Evolutionary conservation across 2,113 vertebrate genomes (phyloP), one percentile per base, ranked within the genome.

Genomic region (Anarhynchus alexandrinus): DNA sequence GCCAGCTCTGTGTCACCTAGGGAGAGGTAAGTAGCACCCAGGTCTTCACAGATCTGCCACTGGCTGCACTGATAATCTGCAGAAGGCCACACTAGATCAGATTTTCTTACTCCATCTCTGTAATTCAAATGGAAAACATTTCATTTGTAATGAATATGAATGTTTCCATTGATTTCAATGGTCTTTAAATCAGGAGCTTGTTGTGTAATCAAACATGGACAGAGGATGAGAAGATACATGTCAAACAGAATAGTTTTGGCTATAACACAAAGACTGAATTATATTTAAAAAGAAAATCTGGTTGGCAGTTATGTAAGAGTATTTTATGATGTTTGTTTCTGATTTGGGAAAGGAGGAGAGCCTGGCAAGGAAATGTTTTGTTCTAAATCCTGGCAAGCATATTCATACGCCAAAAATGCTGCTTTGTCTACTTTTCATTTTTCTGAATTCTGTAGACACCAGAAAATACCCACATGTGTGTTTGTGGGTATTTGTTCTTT

Each of bases 241-340:
- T 57, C 74, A 78, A 93, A 71, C 58, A 83, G 71, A 80, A 62
- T 71, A 32, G 26, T 51, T 92, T 84, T 73, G 59, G 59, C 65
- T 86, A 7, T 36, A 81, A 72, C 29, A 81, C 52, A 66, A 77
- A 91, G 32, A 30, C 57, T 55, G 51, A 86, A 80, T 81, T 91
- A 73, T 55, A 59, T 92, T 82, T 74, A 1, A 81, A 92, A 78
- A 85, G 43, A 59, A 82, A 94, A 83, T 78, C 45, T 77, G 42
- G 17, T 69, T 90, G 88, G 71, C 80, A 83, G 20, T 88, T 88
- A 64, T 52, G 20, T 69, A 80, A 76, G 54, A 54, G 26, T 85
- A 5, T 95, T 86, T 93, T 85, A 61, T 85, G 32, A 54, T 90
- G 55, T 73, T 92, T 94, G 18, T 82, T 92, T 88, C 77, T 93